A percentile compares a stretch with the other conserved stretches of the same genome.
phyloP scores from a whole-genome alignment of 2,113 vertebrate species.

The Hippoglossus stenolepis region DNA sequence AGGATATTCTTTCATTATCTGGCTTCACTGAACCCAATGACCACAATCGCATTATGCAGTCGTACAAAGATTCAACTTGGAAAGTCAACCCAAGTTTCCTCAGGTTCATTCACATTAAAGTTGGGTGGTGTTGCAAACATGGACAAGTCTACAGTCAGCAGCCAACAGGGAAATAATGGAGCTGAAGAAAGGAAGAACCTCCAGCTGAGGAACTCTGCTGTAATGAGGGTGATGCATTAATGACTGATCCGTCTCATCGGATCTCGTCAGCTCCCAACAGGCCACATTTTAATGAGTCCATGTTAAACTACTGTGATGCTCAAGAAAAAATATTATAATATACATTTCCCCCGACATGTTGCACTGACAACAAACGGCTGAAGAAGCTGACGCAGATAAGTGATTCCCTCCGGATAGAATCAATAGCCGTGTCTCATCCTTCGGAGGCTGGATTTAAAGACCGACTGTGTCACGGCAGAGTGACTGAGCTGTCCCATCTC shows the following conservation, averaged over 20 bases:
- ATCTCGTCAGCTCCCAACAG: not conserved
- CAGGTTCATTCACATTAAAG: not conserved
- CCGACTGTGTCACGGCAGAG: too few relatives aligned
- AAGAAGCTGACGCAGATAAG: not conserved
- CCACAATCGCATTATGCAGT: too few relatives aligned
- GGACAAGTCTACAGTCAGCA: too few relatives aligned
- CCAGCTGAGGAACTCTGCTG: not conserved
- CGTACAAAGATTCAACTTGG: too few relatives aligned
- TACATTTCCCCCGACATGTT: too few relatives aligned
- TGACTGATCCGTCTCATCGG: not conserved
- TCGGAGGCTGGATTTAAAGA: too few relatives aligned
- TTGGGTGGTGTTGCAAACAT: not conserved
- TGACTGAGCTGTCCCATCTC: too few relatives aligned
- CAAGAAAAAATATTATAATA: too few relatives aligned
- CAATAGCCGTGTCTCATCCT: too few relatives aligned
- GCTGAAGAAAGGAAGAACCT: not conserved
- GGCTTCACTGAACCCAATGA: not conserved
- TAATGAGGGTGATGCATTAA: constrained; percentile 4
- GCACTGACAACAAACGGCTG: too few relatives aligned
- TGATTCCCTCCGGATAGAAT: not conserved
- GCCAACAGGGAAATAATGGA: too few relatives aligned
- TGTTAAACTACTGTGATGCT: not conserved
- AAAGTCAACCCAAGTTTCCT: too few relatives aligned
- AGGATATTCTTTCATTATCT: not conserved
- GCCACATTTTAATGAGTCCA: not conserved